Evolutionary conservation across 2,113 vertebrate species (phyloP).

Genomic region (Gasterosteus nipponicus): DNA sequence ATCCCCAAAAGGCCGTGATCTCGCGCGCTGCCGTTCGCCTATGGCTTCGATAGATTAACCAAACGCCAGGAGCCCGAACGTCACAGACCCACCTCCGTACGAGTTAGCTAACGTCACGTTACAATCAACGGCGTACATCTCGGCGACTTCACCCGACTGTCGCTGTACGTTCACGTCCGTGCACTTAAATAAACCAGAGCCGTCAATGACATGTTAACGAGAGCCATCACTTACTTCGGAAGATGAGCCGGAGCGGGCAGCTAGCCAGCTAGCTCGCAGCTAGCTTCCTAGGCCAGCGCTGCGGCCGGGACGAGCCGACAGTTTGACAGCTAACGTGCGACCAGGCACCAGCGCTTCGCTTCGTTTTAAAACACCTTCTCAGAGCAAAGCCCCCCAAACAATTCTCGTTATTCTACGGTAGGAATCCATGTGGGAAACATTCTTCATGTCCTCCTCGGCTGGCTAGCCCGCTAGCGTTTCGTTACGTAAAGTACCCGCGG

Average conservation of each 20-base stretch:
- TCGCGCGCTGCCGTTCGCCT: conserved; percentile 33
- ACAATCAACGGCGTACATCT: neutral
- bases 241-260: conserved; percentile 43
- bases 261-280: conserved; percentile 49
- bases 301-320: conserved; percentile 44
- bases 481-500: conserved; percentile 17
- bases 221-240: conserved; percentile 57
- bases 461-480: neutral
- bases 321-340: conserved; percentile 26
- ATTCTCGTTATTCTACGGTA: neutral
- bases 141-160: neutral
- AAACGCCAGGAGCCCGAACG: conserved; percentile 13
- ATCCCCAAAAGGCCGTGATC: conserved; percentile 26
- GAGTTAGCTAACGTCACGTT: neutral
- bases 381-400: neutral
- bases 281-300: conserved; percentile 61
- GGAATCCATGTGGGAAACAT: neutral
- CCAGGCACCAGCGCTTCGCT: neutral
- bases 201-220: neutral
- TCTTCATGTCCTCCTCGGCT: conserved; percentile 17
- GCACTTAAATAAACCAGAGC: rapidly evolving
- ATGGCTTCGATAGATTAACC: conserved; percentile 50
- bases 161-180: rapidly evolving
- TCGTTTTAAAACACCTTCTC: neutral
- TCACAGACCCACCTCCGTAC: conserved; percentile 18